These are phyloP conservation scores for Toxotes chatareus DNA, from an alignment of 2,113 vertebrate species.

Conservation along the genomic window DNA sequence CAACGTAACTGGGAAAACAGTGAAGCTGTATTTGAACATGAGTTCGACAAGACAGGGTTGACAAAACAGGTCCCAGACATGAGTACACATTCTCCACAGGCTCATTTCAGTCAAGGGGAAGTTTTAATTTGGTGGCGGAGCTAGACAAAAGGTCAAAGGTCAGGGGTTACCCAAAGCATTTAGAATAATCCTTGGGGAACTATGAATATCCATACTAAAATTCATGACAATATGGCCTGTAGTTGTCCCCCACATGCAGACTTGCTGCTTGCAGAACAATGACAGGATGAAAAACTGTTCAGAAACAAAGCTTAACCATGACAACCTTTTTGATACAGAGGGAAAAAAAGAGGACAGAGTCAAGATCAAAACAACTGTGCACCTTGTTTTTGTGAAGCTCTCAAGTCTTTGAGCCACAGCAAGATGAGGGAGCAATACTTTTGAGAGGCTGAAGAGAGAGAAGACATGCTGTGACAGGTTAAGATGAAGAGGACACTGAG, in stretches of 20 bases:
- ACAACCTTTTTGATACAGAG: background rate
- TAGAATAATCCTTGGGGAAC: background rate
- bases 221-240: background rate
- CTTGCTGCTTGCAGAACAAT: conserved; percentile 1
- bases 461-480: conserved; percentile 33
- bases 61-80: too few relatives aligned
- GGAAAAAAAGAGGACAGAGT: background rate
- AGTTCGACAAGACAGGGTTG: too few relatives aligned
- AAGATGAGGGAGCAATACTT: background rate
- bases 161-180: background rate
- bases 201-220: background rate
- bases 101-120: background rate
- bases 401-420: background rate
- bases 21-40: too few relatives aligned
- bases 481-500: conserved; percentile 40
- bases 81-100: too few relatives aligned
- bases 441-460: background rate
- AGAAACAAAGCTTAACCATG: background rate
- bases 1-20: too few relatives aligned
- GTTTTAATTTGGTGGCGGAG: background rate
- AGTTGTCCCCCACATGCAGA: too few relatives aligned
- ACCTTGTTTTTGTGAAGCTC: conserved; percentile 11
- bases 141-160: background rate
- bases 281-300: background rate
- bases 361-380: conserved; percentile 20